Evolutionary conservation across 2,888 invertebrate species (phyloP), one percentile per base, ranked within the genome.

Genomic region (Oeneis ivallda): DNA sequence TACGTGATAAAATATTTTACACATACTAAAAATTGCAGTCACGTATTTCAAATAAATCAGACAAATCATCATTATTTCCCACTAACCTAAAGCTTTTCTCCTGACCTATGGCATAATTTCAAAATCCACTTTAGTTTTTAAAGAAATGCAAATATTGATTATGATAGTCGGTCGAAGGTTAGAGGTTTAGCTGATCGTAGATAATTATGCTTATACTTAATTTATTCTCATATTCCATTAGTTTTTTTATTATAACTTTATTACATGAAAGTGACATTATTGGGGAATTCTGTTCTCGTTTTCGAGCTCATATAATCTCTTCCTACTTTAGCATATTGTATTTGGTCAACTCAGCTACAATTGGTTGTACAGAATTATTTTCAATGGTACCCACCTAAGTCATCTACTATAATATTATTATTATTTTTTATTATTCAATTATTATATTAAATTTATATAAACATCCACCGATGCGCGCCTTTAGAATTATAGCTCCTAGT

Each of bases 21-120:
- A n/a, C n/a, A n/a, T 69, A 68, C 64, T 62, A 47, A 58, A n/a
- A 59, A 66, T 66, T 62, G 62, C 65, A 66, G 70, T 71, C 74
- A 75, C 71, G 71, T 72, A 71, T 70, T 70, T 65, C 69, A 69
- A 73, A 74, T 68, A 69, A 68, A 63, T 72, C 63, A 61, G 64
- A 66, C 53, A 63, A 66, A 69, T 72, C 70, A 70, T 72, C 71
- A 72, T 75, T 70, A 75, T 71, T 71, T 64, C 17, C 70, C 66
- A 64, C 66, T 68, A 68, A 76, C 70, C 70, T 65, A 52, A 72
- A 56, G 76, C 84, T 93, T 92, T 26, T 92, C 92, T 92, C 89
- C 85, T 91, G 91, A 86, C 86, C 87, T 80, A 73, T 82, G 83
- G 71, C 86, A 84, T 66, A 78, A 76, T 91, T 90, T 78, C 83